Percentiles rank a stretch among this genome's conserved stretches.
Evolutionary conservation across 2,888 invertebrate species (phyloP).

Genomic region (Kuschelorhynchus macadamiae): DNA sequence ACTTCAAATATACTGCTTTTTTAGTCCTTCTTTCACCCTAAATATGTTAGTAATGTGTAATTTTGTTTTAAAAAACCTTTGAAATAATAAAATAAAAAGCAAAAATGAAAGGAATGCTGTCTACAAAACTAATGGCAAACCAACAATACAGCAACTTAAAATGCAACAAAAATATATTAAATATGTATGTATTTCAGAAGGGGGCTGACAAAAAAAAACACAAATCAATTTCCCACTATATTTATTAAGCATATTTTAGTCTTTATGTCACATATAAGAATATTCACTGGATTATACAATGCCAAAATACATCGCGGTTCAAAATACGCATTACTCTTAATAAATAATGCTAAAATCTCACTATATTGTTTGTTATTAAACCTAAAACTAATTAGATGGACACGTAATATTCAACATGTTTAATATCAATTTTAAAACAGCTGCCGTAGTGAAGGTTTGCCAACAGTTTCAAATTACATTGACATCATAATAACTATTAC

Average conservation of each 20-base stretch:
- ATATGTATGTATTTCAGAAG: neutral
- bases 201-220: neutral
- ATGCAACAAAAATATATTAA: conserved; percentile 48
- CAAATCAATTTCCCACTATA: conserved; percentile 2
- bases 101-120: conserved; percentile 40
- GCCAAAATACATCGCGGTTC: conserved; percentile 3
- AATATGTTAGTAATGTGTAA: no score
- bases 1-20: no score
- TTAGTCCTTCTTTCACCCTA: no score
- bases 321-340: neutral
- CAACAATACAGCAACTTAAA: conserved; percentile 62
- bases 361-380: neutral
- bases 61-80: no score
- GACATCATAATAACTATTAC: conserved; percentile 6
- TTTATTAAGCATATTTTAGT: conserved; percentile 16
- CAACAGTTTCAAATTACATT: conserved; percentile 64
- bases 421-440: conserved; percentile 48
- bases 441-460: conserved; percentile 72
- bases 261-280: conserved; percentile 48
- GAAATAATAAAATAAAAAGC: conserved; percentile 34
- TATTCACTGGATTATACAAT: conserved; percentile 43
- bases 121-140: conserved; percentile 68
- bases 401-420: no score
- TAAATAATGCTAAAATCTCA: conserved; percentile 3
- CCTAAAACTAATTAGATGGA: no score